Conservation (phyloP, 2,797 vertebrate genomes). For the Centroberyx gerrardi region DNA sequence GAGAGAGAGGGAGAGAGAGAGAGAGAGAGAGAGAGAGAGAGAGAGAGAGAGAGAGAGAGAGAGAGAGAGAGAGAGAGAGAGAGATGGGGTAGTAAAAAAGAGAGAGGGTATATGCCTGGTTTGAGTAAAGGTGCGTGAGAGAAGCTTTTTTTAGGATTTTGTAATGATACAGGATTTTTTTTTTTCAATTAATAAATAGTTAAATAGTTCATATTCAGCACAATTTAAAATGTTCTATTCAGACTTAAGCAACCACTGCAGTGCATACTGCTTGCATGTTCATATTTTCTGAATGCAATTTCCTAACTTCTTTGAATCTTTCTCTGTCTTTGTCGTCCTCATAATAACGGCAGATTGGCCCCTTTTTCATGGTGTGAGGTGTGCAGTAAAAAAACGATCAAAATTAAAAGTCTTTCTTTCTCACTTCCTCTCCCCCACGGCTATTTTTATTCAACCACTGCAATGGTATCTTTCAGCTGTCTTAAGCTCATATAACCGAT, state of each 20-base stretch:
- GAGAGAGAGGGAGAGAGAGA: slow-evolving; percentile 23
- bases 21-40: slow-evolving; percentile 13
- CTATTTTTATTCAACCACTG: slow-evolving; percentile 29
- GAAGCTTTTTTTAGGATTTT: slow-evolving; percentile 7
- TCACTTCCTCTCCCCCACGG: neutral
- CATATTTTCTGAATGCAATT: neutral
- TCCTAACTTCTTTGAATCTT: slow-evolving; percentile 17
- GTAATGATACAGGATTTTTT: neutral
- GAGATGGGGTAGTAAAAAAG: slow-evolving; percentile 44
- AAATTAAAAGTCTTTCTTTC: neutral
- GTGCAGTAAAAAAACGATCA: slow-evolving; percentile 5
- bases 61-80: slow-evolving; percentile 38
- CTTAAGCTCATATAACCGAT: slow-evolving; percentile 39
- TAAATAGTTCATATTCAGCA: neutral
- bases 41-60: slow-evolving; percentile 12
- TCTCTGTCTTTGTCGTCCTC: slow-evolving; percentile 1
- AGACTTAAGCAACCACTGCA: slow-evolving; percentile 27
- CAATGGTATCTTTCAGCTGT: slow-evolving; percentile 14
- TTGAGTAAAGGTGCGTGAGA: slow-evolving; percentile 51
- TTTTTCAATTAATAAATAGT: too few relatives aligned
- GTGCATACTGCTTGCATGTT: neutral
- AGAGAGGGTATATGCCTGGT: slow-evolving; percentile 25
- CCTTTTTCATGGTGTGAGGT: slow-evolving; percentile 3
- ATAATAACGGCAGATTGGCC: neutral
- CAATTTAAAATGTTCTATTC: slow-evolving; percentile 7